Evolutionary conservation across 2,797 vertebrate species (phyloP).

Genomic region (Tenualosa thibaudeaui): DNA sequence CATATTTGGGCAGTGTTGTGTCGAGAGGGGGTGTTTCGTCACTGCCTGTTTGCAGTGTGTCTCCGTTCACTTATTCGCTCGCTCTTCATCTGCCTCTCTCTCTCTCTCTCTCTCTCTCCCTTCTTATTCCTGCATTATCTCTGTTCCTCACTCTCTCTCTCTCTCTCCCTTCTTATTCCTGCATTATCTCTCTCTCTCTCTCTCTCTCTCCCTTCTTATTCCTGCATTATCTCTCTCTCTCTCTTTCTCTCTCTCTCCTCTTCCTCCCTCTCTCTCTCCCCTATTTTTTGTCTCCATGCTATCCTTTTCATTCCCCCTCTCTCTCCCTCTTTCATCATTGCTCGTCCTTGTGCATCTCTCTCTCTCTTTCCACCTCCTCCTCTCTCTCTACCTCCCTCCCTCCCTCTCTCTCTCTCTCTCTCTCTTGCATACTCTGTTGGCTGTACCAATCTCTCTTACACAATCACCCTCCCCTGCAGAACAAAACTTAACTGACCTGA

Average conservation of each 20-base stretch:
- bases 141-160: neutral
- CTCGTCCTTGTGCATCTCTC: too few species aligned
- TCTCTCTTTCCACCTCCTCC: too few species aligned
- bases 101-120: neutral
- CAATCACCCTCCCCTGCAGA: neutral
- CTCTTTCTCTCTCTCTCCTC: neutral
- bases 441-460: neutral
- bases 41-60: slow-evolving; percentile 36
- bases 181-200: neutral
- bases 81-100: neutral
- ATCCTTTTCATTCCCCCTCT: too few species aligned
- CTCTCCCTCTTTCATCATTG: neutral
- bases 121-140: neutral
- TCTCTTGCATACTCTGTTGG: neutral
- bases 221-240: too few species aligned
- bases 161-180: neutral
- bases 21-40: slow-evolving; percentile 25
- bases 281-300: too few species aligned
- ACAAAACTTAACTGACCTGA: neutral
- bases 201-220: neutral
- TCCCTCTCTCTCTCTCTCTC: neutral
- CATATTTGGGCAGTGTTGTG: slow-evolving; percentile 65
- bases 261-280: neutral
- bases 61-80: slow-evolving; percentile 17
- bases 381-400: neutral